Conservation (phyloP, 2,888 invertebrate genomes). For the Dryadula phaetusa region DNA sequence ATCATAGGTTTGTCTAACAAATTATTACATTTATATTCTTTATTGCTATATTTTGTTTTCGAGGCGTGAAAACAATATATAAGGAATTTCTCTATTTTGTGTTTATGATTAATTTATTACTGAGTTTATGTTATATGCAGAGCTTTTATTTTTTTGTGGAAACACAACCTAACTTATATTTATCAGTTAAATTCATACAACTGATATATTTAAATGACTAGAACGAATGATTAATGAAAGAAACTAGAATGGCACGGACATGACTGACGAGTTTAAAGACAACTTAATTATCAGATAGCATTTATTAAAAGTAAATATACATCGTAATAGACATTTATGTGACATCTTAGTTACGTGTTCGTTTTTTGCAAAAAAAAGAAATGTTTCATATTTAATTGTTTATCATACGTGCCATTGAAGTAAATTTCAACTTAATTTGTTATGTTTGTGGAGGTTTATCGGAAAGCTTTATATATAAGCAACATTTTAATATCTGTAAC, state of each 20-base stretch:
- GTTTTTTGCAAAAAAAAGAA: neutral
- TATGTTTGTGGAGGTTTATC: slow-evolving; percentile 1
- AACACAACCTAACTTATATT: neutral
- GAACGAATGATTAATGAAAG: slow-evolving; percentile 27
- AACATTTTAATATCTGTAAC: slow-evolving; percentile 46
- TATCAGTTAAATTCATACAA: slow-evolving; percentile 40
- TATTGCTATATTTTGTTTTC: too few relatives aligned
- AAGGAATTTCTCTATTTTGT: too few relatives aligned
- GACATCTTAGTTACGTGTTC: slow-evolving; percentile 15
- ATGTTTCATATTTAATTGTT: neutral
- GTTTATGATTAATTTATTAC: too few relatives aligned
- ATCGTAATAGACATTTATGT: slow-evolving; percentile 23
- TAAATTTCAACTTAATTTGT: neutral
- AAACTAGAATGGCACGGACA: slow-evolving; percentile 25
- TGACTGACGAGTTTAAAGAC: slow-evolving; percentile 38
- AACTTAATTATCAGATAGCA: slow-evolving; percentile 27
- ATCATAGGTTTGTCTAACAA: neutral
- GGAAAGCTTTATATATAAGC: slow-evolving; percentile 18
- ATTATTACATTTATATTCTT: too few relatives aligned
- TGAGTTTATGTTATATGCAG: too few relatives aligned
- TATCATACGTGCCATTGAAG: neutral
- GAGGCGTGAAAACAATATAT: too few relatives aligned
- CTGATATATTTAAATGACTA: slow-evolving; percentile 37
- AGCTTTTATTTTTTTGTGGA: too few relatives aligned
- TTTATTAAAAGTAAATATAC: slow-evolving; percentile 27